These are phyloP conservation scores for Camelus bactrianus DNA, from an alignment of 2,113 vertebrate species.

Conservation along the genomic window DNA sequence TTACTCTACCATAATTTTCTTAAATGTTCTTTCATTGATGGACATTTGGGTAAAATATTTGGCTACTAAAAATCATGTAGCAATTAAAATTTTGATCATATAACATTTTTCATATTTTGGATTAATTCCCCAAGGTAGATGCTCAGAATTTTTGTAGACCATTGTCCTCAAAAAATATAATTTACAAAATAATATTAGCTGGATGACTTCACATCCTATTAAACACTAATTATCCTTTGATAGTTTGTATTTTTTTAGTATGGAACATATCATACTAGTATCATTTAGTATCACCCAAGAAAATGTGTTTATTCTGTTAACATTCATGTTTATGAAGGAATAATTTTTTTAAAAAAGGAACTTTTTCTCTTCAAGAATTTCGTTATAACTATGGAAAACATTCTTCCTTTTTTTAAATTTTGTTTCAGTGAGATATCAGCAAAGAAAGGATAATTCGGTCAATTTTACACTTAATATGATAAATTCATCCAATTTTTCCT, in stretches of 20 bases:
- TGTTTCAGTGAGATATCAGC: not conserved
- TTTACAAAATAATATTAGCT: not conserved
- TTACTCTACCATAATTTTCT: not conserved
- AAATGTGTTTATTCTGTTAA: not conserved
- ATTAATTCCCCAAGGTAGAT: not conserved
- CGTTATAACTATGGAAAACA: not conserved
- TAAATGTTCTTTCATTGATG: not conserved
- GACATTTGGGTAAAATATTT: not conserved
- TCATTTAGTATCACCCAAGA: not conserved
- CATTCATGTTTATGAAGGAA: not conserved
- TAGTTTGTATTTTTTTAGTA: not conserved
- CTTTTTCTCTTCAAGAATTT: conserved; percentile 16
- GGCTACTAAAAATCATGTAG: not conserved
- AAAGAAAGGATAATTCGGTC: not conserved
- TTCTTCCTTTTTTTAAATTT: conserved; percentile 30
- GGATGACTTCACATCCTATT: not conserved
- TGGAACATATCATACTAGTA: too few species aligned
- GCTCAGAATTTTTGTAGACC: not conserved
- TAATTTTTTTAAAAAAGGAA: not conserved
- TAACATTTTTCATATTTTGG: not conserved
- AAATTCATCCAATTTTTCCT: not conserved
- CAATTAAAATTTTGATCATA: not conserved
- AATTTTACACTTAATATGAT: not conserved
- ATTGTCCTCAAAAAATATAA: not conserved
- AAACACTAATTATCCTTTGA: not conserved